These are phyloP conservation scores for Andricus quercusramuli DNA, from an alignment of 2,888 invertebrate species.

Conservation along the genomic window DNA sequence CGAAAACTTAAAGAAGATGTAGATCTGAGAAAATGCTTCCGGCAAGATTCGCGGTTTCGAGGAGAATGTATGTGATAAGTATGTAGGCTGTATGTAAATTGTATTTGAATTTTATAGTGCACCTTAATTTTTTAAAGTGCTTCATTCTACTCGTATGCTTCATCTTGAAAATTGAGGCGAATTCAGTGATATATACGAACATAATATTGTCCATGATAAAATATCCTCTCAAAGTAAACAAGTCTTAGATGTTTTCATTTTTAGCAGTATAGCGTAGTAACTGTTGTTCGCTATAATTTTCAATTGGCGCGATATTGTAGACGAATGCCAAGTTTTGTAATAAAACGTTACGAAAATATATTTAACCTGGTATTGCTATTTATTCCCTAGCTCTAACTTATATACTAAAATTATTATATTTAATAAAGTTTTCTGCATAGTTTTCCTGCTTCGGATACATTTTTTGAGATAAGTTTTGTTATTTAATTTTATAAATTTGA, in stretches of 20 bases:
- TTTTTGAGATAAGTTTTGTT: no score
- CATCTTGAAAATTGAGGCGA: slow-evolving; percentile 13
- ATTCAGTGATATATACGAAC: slow-evolving; percentile 38
- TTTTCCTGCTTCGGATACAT: no score
- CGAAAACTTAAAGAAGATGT: slow-evolving; percentile 1
- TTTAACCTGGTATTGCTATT: background rate
- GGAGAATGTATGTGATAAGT: slow-evolving; percentile 16
- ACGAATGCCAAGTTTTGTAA: slow-evolving; percentile 23
- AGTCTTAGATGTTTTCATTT: slow-evolving; percentile 2
- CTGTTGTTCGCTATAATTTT: slow-evolving; percentile 14
- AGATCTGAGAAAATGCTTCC: background rate
- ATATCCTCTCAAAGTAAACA: slow-evolving; percentile 35
- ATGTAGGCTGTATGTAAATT: slow-evolving; percentile 7
- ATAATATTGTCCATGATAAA: slow-evolving; percentile 38
- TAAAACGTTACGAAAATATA: slow-evolving; percentile 30
- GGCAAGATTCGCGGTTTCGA: background rate
- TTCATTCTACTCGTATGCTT: slow-evolving; percentile 19
- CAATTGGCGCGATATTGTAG: slow-evolving; percentile 28
- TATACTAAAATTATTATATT: no score
- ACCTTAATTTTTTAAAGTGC: slow-evolving; percentile 26
- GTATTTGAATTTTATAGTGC: slow-evolving; percentile 12
- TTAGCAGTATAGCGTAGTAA: slow-evolving; percentile 12
- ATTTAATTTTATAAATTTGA: no score
- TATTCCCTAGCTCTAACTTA: background rate
- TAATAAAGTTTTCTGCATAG: no score